Conservation (phyloP, 2,797 vertebrate species). For the Amblyraja radiata region DNA sequence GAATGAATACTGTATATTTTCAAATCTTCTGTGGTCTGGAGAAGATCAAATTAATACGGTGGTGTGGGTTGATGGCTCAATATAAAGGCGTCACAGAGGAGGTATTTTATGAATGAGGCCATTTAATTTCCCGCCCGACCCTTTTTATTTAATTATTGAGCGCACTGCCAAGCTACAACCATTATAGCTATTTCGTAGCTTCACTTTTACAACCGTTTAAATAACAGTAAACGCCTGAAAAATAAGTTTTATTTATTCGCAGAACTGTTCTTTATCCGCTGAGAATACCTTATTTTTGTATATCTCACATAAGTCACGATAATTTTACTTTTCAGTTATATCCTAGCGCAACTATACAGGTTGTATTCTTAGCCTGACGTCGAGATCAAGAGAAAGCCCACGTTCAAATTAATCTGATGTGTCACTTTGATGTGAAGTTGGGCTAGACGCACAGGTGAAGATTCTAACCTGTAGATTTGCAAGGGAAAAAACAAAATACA, state of each 20-base stretch:
- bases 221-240: neutral
- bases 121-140: neutral
- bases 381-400: no score
- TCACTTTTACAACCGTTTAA: neutral
- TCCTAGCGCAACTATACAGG: no score
- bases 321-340: no score
- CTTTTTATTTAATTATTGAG: neutral
- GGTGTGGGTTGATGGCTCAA: neutral
- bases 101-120: neutral
- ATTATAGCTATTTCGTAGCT: no score
- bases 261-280: neutral
- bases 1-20: neutral
- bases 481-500: neutral
- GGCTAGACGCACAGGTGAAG: neutral
- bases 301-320: neutral
- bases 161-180: neutral
- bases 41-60: neutral
- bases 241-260: no score
- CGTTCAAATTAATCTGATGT: no score
- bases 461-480: neutral
- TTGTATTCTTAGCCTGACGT: no score
- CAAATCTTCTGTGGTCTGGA: neutral
- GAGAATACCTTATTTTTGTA: neutral
- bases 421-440: neutral
- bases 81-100: neutral